Base-by-base conservation (phyloP, 2,888 invertebrate genomes). In the Proisotoma minuta region DNA sequence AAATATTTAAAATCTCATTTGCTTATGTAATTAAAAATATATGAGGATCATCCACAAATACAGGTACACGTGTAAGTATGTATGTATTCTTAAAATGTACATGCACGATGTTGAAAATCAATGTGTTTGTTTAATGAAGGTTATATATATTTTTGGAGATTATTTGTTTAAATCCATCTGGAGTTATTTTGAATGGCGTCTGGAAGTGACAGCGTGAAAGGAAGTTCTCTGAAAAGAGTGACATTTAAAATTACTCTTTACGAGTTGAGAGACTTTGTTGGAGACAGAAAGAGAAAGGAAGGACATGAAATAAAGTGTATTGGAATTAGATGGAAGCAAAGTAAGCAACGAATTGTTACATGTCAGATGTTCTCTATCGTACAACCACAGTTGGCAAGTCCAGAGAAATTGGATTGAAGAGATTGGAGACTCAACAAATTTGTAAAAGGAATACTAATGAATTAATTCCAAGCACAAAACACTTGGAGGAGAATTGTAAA, bases 391-490 rank as follows among this genome's bases (percentile, higher is more conserved):
- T 34, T 34, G 8, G 15, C 34, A 8, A 34, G 34, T 34, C 8
- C 34, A 34, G 34, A 34, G 34, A 34, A 15, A 34, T 10, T 34
- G 8, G 8, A 15, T 34, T 15, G 34, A 47, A 57, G 57, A 47
- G 47, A 57, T 57, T 34, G n/a, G n/a, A n/a, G n/a, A 5, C 20
- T 18, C 5, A 10, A 47, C 50, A 50, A 52, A 34, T 27, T 23
- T 62, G 64, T 62, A 67, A 67, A 67, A 67, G 64, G 67, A 67
- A 67, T 67, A 67, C 64, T 64, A 67, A 67, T 67, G 67, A 67
- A 67, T 65, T 65, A 65, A 65, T 65, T 65, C 59, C 54, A 59
- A 62, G 62, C 59, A 65, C 61, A 65, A 52, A 52, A 52, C 52
- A 61, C 61, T 62, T 65, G 57, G 61, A 62, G 63, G 62, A 63